These are phyloP conservation scores for Gymnocephalus cernua DNA, from an alignment of 2,113 vertebrate genomes.

Conservation along the genomic window DNA sequence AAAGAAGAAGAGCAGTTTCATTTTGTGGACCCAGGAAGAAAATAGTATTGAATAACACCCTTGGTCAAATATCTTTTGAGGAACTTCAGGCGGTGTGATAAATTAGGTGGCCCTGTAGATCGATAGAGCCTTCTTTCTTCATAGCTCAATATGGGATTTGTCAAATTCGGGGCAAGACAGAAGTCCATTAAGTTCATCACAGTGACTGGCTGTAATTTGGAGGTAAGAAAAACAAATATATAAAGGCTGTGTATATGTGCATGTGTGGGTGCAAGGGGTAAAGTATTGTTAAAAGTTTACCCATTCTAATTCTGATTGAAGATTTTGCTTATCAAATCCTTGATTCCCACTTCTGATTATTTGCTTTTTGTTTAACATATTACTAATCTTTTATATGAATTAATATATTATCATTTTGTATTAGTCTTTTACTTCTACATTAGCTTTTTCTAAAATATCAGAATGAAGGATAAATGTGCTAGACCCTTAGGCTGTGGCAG, in stretches of 20 bases:
- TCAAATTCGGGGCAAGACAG: slow-evolving; percentile 77
- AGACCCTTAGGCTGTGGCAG: background rate
- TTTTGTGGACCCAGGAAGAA: slow-evolving; percentile 78
- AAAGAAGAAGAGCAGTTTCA: slow-evolving; percentile 78
- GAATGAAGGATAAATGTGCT: background rate
- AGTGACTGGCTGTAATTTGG: slow-evolving; percentile 71
- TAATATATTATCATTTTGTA: background rate
- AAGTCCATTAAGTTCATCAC: slow-evolving; percentile 78
- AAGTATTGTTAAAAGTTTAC: slow-evolving; percentile 1
- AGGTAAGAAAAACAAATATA: slow-evolving; percentile 25
- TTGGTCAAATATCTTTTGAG: slow-evolving; percentile 83
- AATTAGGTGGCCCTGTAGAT: slow-evolving; percentile 83
- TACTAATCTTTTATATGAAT: background rate
- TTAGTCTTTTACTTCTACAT: background rate
- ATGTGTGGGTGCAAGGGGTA: background rate
- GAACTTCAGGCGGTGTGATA: slow-evolving; percentile 82
- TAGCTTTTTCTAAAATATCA: background rate
- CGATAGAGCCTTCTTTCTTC: slow-evolving; percentile 80
- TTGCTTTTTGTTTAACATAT: background rate
- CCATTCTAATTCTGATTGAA: background rate
- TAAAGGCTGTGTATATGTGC: no score
- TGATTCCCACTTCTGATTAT: background rate
- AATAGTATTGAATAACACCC: slow-evolving; percentile 85
- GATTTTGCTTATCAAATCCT: background rate
- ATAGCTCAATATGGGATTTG: slow-evolving; percentile 82